Evolutionary conservation across 2,113 vertebrate species (phyloP), one percentile per base, ranked within the genome.

Genomic region (Hydrochoerus hydrochaeris): DNA sequence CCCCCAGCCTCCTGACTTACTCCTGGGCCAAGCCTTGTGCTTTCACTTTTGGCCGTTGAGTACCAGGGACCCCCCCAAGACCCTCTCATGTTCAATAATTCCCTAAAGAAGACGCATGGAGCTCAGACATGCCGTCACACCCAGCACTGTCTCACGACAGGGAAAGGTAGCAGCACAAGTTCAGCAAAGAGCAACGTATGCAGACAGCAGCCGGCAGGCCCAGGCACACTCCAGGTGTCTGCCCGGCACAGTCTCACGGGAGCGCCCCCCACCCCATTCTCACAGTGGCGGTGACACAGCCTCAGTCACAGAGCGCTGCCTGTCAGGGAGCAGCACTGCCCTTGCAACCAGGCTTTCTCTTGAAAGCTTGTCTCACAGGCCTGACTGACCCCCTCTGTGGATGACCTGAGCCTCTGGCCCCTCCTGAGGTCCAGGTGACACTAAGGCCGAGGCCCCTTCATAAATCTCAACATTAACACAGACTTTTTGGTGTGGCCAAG

Each of bases 401-500:
- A 85, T 73, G 19, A 16, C 17, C 24, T 71, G 44, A 10, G 22
- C 17, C 20, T 8, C 58, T 5, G 26, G 71, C 24, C 9, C 8
- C 22, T 54, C 57, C 35, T 7, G 30, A 35, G n/a, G 19, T 57
- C 60, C 63, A 71, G 58, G 22, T 63, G 82, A 78, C 7, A 17
- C 75, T 46, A 28, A 30, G 12, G 44, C 4, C 2, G 0, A 44
- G 26, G 28, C 7, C 7, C 30, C 28, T 30, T 30, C 62, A 3
- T 71, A 54, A 80, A 13, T 71, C 60, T 73, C 46, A 35, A 5
- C 20, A 32, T 62, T 54, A 16, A 30, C 14, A 11, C 4, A 35
- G 71, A 49, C 20, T 10, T 1, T 5, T 14, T 30, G 35, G 17
- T 0, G 1, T 44, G 17, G 46, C 77, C 41, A 17, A 57, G 0